Conservation (phyloP, 2,113 vertebrate species). For the Pelobates fuscus region DNA sequence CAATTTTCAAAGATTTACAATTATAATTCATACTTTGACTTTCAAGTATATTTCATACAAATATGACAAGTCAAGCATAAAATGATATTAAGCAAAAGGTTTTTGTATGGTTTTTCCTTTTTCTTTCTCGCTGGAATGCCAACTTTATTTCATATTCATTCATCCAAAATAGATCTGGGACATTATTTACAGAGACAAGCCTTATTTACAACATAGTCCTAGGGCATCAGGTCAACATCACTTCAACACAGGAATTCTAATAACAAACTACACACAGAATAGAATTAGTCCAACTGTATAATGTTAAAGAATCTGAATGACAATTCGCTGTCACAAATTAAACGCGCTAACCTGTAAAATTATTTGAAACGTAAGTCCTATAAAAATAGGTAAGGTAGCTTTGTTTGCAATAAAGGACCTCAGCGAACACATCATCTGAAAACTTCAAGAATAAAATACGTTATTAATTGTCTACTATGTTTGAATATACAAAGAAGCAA, state of each 20-base stretch:
- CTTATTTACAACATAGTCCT: slow-evolving; percentile 4
- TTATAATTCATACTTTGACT: slow-evolving; percentile 7
- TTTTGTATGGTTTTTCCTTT: background rate
- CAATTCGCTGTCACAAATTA: background rate
- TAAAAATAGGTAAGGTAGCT: no score
- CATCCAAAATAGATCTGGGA: slow-evolving; percentile 11
- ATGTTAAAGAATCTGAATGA: background rate
- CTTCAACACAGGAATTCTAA: background rate
- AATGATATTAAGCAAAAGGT: background rate
- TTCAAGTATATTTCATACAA: slow-evolving; percentile 11
- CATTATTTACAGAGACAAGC: slow-evolving; percentile 9
- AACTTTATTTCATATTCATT: slow-evolving; percentile 3
- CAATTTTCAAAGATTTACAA: background rate
- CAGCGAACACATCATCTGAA: no score
- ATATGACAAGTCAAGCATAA: slow-evolving; percentile 4
- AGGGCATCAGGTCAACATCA: background rate
- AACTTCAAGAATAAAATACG: no score
- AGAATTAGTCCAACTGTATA: background rate
- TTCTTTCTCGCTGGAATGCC: background rate
- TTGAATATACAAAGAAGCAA: no score
- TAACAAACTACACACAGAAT: background rate
- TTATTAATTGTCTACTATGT: no score
- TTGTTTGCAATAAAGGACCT: no score
- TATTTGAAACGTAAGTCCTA: no score
- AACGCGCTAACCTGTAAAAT: no score